Evolutionary conservation across 1,140 invertebrate genomes (phyloP), one percentile per base, ranked within the genome.

Genomic region (Amphibalanus amphitrite): DNA sequence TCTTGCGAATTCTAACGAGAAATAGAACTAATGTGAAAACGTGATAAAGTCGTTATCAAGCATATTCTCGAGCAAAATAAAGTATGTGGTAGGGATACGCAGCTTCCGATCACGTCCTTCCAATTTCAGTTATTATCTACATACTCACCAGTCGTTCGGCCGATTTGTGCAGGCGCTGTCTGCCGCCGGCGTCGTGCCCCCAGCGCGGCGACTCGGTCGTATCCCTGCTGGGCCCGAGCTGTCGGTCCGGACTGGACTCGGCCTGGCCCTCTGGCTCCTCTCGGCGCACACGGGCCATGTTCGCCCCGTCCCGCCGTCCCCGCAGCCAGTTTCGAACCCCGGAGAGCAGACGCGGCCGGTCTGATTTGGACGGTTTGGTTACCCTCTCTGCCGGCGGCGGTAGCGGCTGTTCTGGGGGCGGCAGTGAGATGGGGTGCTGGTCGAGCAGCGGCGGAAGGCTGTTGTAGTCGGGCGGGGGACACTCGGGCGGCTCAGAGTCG

Each of bases 181-280:
- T 28, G 69, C 40, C 69, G 72, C 71, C 69, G 28, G 67, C 23
- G 47, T 28, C 47, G 38, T 38, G 30, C 40, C 69, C 69, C 29
- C 47, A 70, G 8, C 71, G 72, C 15, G 72, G 72, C 15, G 72
- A 70, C 25, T 69, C 69, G 13, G 64, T 68, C 28, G 40, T 70
- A 71, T 47, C 69, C 72, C 29, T 47, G 69, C 67, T 59, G 67
- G 72, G 71, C 47, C 71, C 69, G 33, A 69, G 71, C 29, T 28
- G 68, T 38, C 69, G 72, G n/a, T 72, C 65, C 29, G 74, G 72
- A 0, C 72, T 72, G 38, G 74, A 75, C 13, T 72, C 72, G n/a
- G 74, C 72, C 26, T 73, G 72, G 8, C 47, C 47, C 47, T 59
- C 47, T 6, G 47, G 47, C 47, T 59, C 47, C 47, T 59, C 47